Conservation (phyloP, 2,113 vertebrate genomes). For the Scomber japonicus region DNA sequence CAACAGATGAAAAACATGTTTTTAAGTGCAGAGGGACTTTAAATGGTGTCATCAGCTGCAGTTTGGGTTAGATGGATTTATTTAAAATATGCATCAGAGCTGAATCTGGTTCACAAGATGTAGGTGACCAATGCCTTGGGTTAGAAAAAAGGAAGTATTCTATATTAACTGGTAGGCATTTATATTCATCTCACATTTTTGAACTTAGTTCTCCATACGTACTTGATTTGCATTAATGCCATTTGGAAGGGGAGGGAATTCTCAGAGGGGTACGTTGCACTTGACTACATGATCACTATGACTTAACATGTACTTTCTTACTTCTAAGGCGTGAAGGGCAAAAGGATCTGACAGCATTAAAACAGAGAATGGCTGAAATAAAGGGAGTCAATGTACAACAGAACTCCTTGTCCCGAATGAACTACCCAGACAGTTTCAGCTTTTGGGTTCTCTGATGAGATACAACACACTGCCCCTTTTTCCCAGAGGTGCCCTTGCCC, state of each 20-base stretch:
- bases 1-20: too few relatives aligned
- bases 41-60: constrained; percentile 12
- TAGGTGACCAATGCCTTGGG: constrained; percentile 25
- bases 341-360: constrained; percentile 53
- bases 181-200: constrained; percentile 74
- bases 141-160: constrained; percentile 18
- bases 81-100: constrained; percentile 19
- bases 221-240: constrained; percentile 77
- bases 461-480: constrained; percentile 37
- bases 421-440: constrained; percentile 46
- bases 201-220: constrained; percentile 56
- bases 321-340: constrained; percentile 71
- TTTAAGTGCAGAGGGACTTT: too few relatives aligned
- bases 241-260: constrained; percentile 61
- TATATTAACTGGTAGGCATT: constrained; percentile 61
- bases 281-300: constrained; percentile 64
- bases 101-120: constrained; percentile 6
- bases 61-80: constrained; percentile 6
- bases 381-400: constrained; percentile 31
- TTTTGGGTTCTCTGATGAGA: constrained; percentile 35
- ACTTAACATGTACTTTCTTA: constrained; percentile 67
- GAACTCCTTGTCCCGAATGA: constrained; percentile 36
- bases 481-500: constrained; percentile 32
- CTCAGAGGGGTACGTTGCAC: constrained; percentile 58
- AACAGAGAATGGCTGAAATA: constrained; percentile 31